Evolutionary conservation across 2,888 invertebrate species (phyloP).

Genomic region (Heliothis peltigera): DNA sequence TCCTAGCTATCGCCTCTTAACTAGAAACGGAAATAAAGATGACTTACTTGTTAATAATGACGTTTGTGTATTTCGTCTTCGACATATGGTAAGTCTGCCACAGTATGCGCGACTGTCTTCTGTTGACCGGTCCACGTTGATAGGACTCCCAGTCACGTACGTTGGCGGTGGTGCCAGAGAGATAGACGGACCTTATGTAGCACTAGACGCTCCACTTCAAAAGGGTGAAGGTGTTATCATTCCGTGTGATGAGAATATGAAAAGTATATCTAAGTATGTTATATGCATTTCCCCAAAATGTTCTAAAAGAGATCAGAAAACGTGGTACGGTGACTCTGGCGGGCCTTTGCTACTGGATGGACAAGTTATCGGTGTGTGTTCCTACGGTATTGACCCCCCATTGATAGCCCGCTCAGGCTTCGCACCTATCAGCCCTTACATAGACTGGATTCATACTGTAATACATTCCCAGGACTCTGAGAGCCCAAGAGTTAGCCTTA

Average conservation of each 20-base stretch:
- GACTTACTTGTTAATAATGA: background rate
- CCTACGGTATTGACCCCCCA: background rate
- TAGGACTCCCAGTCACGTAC: background rate
- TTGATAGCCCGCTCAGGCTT: background rate
- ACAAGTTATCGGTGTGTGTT: background rate
- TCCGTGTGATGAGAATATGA: background rate
- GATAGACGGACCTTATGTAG: background rate
- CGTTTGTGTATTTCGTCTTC: background rate
- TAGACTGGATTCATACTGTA: slow-evolving; percentile 1
- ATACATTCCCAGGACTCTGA: background rate
- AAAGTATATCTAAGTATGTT: background rate
- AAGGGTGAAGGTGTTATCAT: background rate
- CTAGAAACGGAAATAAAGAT: no score
- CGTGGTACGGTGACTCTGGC: slow-evolving; percentile 1
- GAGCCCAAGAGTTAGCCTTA: background rate
- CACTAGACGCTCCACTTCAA: background rate
- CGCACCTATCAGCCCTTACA: background rate
- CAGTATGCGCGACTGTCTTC: background rate
- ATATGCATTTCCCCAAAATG: background rate
- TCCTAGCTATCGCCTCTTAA: background rate
- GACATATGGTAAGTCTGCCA: background rate
- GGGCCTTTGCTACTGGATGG: background rate
- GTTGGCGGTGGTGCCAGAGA: background rate
- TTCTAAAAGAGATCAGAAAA: background rate
- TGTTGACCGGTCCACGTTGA: background rate